Conservation (phyloP, 2,113 vertebrate species). For the Cottus gobio region DNA sequence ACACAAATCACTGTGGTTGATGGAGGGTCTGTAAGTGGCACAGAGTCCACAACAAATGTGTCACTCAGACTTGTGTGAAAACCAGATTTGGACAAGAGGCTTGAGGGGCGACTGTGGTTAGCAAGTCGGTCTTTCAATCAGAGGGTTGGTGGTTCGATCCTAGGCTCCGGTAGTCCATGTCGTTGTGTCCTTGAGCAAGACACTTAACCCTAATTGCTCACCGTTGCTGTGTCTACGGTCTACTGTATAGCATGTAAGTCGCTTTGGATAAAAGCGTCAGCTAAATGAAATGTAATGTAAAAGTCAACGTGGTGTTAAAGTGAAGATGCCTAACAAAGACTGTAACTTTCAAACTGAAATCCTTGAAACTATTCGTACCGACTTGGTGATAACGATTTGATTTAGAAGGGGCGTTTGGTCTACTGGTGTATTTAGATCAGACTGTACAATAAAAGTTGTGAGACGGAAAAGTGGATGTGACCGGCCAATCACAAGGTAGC, state of each 20-base stretch:
- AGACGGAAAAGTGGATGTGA: not conserved
- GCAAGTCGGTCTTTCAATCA: too few relatives aligned
- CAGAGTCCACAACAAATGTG: constrained; percentile 20
- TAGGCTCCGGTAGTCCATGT: too few relatives aligned
- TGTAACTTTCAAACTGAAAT: constrained; percentile 5
- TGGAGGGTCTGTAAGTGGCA: constrained; percentile 51
- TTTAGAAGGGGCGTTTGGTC: not conserved
- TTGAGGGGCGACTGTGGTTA: too few relatives aligned
- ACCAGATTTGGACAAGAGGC: not conserved
- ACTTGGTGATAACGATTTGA: not conserved
- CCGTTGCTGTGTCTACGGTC: too few relatives aligned
- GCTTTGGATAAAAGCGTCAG: too few relatives aligned
- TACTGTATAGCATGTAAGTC: too few relatives aligned
- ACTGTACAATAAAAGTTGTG: not conserved
- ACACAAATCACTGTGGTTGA: constrained; percentile 64
- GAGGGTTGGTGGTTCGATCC: too few relatives aligned
- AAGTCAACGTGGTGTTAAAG: not conserved
- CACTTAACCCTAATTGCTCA: too few relatives aligned
- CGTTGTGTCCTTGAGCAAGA: too few relatives aligned
- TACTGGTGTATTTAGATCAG: not conserved
- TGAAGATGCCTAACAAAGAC: constrained; percentile 4
- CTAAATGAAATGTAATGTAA: too few relatives aligned
- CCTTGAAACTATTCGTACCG: not conserved
- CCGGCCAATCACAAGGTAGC: not conserved
- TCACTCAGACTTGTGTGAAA: constrained; percentile 56